Evolutionary conservation across 2,888 invertebrate genomes (phyloP), one percentile per base, ranked within the genome.

Genomic region (Coelogynopora nodosa): DNA sequence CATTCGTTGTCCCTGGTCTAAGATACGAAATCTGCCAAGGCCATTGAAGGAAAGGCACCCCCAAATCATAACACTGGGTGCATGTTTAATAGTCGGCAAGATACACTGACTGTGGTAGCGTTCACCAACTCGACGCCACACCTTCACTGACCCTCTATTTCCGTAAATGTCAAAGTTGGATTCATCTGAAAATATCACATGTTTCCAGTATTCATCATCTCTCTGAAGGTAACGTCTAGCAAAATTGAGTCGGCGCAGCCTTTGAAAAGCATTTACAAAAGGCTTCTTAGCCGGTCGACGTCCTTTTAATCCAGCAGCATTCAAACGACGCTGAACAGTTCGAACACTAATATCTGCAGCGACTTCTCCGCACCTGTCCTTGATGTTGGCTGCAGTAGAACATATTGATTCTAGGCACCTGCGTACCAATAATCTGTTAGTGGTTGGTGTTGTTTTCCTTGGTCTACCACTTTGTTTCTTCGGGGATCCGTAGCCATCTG

Each of bases 161-260:
- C 80, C 23, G 29, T 80, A 80, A 80, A 80, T 80, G 29, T 80
- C 80, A 80, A 80, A 80, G 26, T 26, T 26, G 26, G 27, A 27
- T 80, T 80, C 80, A 80, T 80, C 80, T 80, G n/a, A 80, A 80
- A 80, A 80, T 26, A 80, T 80, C 26, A 80, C 80, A 23, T 80
- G 26, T 27, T 80, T 80, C 80, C 80, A 80, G 80, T 26, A 80
- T 26, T 80, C 80, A 23, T 26, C 29, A 80, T 27, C 80, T 80
- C 29, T 80, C 26, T 26, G n/a, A 80, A 80, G 80, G 29, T 80
- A 29, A 27, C 80, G n/a, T 26, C 80, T 26, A 80, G 29, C 80
- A 80, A 80, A 80, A 23, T 26, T 80, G 5, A 10, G 29, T 26
- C 80, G 80, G 27, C 80, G 80, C 80, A 27, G 80, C 29, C 80